These are phyloP conservation scores for Caenorhabditis zanzibari DNA, from an alignment of 2,888 invertebrate species.

Conservation along the genomic window DNA sequence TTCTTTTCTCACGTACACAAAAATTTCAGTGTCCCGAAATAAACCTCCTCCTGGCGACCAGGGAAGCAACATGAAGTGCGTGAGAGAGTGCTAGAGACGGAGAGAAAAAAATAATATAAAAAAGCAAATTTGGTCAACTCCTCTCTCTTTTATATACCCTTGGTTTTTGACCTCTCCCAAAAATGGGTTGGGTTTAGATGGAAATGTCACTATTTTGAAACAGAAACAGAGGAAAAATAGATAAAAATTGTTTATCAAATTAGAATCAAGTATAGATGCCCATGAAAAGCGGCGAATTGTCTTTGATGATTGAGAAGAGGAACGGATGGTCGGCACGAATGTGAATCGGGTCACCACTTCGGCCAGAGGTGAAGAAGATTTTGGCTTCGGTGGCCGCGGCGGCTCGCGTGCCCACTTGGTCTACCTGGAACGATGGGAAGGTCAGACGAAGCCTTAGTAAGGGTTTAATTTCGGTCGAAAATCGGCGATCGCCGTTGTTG, in stretches of 20 bases:
- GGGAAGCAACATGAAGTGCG: not conserved
- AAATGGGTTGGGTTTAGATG: not conserved
- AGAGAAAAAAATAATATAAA: slow-evolving; percentile 2
- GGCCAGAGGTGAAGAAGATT: slow-evolving; percentile 32
- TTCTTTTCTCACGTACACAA: slow-evolving; percentile 4
- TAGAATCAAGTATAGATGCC: slow-evolving; percentile 42
- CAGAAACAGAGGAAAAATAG: not conserved
- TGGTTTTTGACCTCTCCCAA: slow-evolving; percentile 11
- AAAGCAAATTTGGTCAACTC: not conserved
- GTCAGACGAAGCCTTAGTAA: no score
- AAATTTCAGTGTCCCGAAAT: not conserved
- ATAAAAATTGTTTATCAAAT: not conserved
- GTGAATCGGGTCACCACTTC: slow-evolving; percentile 6
- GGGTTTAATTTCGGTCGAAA: no score
- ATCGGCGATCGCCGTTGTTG: no score
- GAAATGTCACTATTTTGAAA: slow-evolving; percentile 24
- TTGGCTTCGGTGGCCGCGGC: slow-evolving; percentile 75
- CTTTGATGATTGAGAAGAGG: slow-evolving; percentile 66
- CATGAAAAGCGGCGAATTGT: slow-evolving; percentile 63
- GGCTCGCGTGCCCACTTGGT: slow-evolving; percentile 76
- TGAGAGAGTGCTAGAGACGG: not conserved
- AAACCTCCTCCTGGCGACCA: slow-evolving; percentile 7
- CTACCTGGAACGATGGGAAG: slow-evolving; percentile 64
- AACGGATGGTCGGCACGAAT: slow-evolving; percentile 78
- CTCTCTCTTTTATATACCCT: not conserved